Evolutionary conservation across 35 echinoderm and acorn worm species (phyloP).

Genomic region (Apostichopus japonicus): DNA sequence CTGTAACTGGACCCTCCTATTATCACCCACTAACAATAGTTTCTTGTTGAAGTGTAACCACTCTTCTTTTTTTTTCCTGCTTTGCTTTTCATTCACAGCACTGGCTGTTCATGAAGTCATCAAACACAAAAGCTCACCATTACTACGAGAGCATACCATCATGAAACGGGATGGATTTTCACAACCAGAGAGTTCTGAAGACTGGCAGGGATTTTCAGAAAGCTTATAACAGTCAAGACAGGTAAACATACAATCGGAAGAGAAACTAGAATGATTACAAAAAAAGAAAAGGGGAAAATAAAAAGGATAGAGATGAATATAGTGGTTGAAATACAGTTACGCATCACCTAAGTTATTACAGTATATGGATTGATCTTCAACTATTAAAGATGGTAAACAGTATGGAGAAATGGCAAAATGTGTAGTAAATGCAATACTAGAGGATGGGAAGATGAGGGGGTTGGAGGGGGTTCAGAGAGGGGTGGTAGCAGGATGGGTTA

Average conservation of each 20-base stretch:
- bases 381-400: too few species aligned
- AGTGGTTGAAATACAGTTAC: neutral
- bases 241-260: neutral
- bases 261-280: neutral
- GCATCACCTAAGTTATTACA: too few species aligned
- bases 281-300: neutral
- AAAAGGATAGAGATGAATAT: neutral
- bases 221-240: neutral
- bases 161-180: neutral
- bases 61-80: neutral
- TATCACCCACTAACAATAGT: conserved; percentile 10
- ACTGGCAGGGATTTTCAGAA: neutral
- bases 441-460: too few species aligned
- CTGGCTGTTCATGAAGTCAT: neutral
- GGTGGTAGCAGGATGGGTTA: too few species aligned
- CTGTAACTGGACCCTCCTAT: neutral
- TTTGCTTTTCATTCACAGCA: neutral
- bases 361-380: too few species aligned
- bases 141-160: neutral
- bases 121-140: neutral
- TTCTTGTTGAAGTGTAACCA: conserved; percentile 21
- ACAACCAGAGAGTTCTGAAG: neutral
- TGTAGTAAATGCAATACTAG: too few species aligned
- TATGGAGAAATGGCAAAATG: too few species aligned
- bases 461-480: too few species aligned